phyloP scores from a whole-genome alignment of 2,113 vertebrate genomes.

The Mirza zaza region DNA sequence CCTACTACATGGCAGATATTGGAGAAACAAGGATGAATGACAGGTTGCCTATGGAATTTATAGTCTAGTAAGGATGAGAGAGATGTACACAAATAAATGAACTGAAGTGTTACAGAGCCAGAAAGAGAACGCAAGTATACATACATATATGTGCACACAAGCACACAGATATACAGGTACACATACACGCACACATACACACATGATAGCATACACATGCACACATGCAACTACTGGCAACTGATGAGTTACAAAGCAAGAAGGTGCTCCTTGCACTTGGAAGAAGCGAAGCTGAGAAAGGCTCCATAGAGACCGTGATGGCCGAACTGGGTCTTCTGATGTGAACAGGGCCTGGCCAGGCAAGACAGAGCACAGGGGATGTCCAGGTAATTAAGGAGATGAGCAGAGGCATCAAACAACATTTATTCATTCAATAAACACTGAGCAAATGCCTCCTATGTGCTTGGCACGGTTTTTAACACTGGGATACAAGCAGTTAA shows the following conservation, averaged over 20 bases:
- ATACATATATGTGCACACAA: neutral
- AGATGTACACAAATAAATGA: neutral
- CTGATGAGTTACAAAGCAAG: neutral
- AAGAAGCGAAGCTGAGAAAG: neutral
- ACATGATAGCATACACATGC: neutral
- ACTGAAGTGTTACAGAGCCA: neutral
- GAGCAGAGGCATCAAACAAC: neutral
- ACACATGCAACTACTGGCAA: neutral
- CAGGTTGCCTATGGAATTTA: neutral
- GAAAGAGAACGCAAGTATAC: neutral
- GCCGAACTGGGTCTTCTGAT: neutral
- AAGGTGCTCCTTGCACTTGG: neutral
- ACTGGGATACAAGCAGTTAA: neutral
- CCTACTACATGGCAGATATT: neutral
- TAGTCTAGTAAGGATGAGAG: neutral
- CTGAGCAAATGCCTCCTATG: neutral
- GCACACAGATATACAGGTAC: neutral
- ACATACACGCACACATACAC: too few relatives aligned
- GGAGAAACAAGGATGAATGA: neutral
- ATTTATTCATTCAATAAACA: neutral
- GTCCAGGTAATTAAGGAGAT: neutral
- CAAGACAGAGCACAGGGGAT: neutral
- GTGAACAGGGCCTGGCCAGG: neutral
- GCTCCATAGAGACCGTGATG: fast-evolving
- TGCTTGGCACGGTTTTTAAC: neutral